These are phyloP conservation scores for Caenorhabditis sp. DNA, from an alignment of 2,888 invertebrate species.

Conservation along the genomic window DNA sequence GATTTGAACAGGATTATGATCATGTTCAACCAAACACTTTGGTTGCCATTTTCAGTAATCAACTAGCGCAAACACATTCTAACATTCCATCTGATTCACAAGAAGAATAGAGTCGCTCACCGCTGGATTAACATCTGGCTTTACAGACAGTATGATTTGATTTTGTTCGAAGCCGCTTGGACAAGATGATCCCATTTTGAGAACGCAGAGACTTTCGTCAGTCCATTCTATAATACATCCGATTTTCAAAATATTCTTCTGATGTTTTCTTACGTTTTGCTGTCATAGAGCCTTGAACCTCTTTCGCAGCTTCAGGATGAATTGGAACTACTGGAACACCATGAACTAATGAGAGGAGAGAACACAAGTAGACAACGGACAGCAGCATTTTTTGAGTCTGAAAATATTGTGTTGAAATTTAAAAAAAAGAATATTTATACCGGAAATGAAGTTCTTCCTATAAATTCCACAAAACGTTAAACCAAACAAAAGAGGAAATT, in stretches of 20 bases:
- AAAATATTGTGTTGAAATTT: background rate
- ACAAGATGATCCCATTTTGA: constrained; percentile 64
- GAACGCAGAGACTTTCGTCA: constrained; percentile 58
- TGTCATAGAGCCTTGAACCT: background rate
- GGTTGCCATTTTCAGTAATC: background rate
- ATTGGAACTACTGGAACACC: background rate
- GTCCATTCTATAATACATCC: constrained; percentile 49
- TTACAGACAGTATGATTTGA: constrained; percentile 65
- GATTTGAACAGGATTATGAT: background rate
- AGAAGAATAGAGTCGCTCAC: constrained; percentile 21
- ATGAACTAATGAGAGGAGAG: background rate
- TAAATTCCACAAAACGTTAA: background rate
- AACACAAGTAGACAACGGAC: background rate
- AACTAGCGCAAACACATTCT: background rate
- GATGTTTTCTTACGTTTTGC: background rate
- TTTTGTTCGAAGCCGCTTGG: constrained; percentile 60
- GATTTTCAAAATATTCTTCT: background rate
- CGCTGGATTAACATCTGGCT: constrained; percentile 63
- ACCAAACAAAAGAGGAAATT: constrained; percentile 19
- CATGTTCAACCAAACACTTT: background rate
- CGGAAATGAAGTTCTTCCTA: no score
- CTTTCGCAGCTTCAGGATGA: background rate
- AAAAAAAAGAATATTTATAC: constrained; percentile 29
- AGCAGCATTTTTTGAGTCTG: constrained; percentile 10
- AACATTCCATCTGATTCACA: background rate